Evolutionary conservation across 2,888 invertebrate genomes (phyloP).

Genomic region (Drosophila formosana): DNA sequence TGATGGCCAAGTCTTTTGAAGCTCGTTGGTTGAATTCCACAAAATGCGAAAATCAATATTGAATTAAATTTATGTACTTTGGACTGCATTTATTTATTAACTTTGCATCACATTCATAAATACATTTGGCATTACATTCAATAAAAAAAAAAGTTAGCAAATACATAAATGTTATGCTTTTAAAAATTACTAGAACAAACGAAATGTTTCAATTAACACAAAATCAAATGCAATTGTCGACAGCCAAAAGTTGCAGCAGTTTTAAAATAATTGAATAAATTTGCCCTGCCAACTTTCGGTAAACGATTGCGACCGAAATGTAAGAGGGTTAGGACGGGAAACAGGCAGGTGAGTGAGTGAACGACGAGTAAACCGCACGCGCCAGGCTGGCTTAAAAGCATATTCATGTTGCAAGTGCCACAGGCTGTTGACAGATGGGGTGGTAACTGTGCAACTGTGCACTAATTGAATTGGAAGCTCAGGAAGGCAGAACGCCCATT

Average conservation of each 20-base stretch:
- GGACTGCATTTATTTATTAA: background rate
- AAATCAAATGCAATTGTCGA: constrained; percentile 20
- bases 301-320: constrained; percentile 21
- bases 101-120: background rate
- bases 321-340: background rate
- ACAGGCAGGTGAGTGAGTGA: background rate
- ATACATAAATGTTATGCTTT: too few relatives aligned
- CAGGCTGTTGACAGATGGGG: constrained; percentile 15
- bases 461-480: constrained; percentile 54
- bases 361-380: constrained; percentile 37
- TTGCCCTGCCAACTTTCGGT: constrained; percentile 10
- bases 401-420: constrained; percentile 57
- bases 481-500: background rate
- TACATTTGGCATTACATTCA: too few relatives aligned
- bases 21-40: background rate
- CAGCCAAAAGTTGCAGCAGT: constrained; percentile 1
- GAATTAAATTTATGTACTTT: background rate
- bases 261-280: constrained; percentile 25
- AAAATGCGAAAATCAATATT: background rate
- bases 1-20: background rate
- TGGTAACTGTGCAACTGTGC: constrained; percentile 41
- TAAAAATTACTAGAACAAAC: too few relatives aligned
- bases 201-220: constrained; percentile 13
- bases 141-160: too few relatives aligned
- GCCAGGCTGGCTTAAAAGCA: constrained; percentile 56